These are phyloP conservation scores for Hybos culiciformis DNA, from an alignment of 2,888 invertebrate genomes.

Conservation along the genomic window DNA sequence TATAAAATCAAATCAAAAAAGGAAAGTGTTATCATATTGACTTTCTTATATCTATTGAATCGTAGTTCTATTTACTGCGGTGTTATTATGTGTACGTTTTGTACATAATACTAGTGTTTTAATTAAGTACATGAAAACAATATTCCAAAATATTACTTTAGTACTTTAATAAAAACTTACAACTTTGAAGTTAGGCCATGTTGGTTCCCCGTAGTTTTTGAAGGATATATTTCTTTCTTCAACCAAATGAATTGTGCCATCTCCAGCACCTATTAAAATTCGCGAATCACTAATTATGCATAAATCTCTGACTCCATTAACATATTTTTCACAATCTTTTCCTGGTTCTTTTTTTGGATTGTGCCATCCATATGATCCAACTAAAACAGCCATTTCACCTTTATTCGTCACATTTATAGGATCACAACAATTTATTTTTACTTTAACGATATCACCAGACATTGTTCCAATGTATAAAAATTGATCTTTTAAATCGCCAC, in stretches of 20 bases:
- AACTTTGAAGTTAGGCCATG: slow-evolving; percentile 43
- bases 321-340: slow-evolving; percentile 33
- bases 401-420: slow-evolving; percentile 19
- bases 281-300: slow-evolving; percentile 45
- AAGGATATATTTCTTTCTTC: slow-evolving; percentile 41
- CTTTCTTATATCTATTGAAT: too few species aligned
- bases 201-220: slow-evolving; percentile 37
- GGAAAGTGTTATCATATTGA: too few species aligned
- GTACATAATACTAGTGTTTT: neutral
- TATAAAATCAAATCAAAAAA: too few species aligned
- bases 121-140: neutral
- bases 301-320: slow-evolving; percentile 45
- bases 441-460: slow-evolving; percentile 44
- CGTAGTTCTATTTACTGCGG: too few species aligned
- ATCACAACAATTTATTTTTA: slow-evolving; percentile 39
- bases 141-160: neutral
- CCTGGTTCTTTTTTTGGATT: slow-evolving; percentile 30
- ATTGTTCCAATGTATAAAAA: slow-evolving; percentile 78
- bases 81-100: neutral
- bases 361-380: slow-evolving; percentile 39
- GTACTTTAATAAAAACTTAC: slow-evolving; percentile 23
- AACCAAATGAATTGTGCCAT: slow-evolving; percentile 65
- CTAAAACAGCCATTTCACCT: slow-evolving; percentile 31
- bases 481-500: slow-evolving; percentile 53
- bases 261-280: slow-evolving; percentile 69